Conservation (phyloP, 2,888 invertebrate genomes). For the Diplazon laetatorius region DNA sequence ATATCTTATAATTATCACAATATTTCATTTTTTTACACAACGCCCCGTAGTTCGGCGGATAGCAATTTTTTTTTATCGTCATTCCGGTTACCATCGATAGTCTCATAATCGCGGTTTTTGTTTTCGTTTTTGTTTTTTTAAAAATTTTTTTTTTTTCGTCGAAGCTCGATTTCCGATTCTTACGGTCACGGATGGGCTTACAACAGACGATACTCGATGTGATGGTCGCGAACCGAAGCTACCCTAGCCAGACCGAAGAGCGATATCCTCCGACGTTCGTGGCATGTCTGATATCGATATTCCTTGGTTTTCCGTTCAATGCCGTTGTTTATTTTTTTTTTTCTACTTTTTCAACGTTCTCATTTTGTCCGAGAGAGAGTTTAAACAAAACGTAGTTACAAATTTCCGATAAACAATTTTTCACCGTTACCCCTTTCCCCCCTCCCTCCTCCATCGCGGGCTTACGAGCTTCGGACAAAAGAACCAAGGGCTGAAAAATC, state of each 20-base stretch:
- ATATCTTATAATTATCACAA: conserved; percentile 14
- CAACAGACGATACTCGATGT: conserved; percentile 46
- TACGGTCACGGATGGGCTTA: conserved; percentile 38
- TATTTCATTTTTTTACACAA: not conserved
- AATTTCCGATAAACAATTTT: conserved; percentile 64
- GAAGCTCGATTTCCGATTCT: conserved; percentile 54
- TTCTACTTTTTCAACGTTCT: no score
- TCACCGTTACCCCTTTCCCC: conserved; percentile 34
- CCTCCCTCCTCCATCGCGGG: no score
- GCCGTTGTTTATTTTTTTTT: conserved; percentile 12
- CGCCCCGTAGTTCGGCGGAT: not conserved
- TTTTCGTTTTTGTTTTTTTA: no score
- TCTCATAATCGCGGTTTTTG: conserved; percentile 26
- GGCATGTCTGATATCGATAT: conserved; percentile 64
- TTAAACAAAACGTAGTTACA: conserved; percentile 58
- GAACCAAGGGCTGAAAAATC: conserved; percentile 26
- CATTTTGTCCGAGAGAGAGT: conserved; percentile 39
- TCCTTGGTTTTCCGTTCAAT: conserved; percentile 50
- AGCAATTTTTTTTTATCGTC: conserved; percentile 14
- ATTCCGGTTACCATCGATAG: conserved; percentile 1
- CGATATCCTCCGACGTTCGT: conserved; percentile 32
- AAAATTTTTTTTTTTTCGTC: no score
- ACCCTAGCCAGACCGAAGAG: conserved; percentile 31
- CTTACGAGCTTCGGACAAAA: conserved; percentile 45
- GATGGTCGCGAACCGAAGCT: conserved; percentile 42